phyloP scores from a whole-genome alignment of 2,888 invertebrate species.

The Muscina levida region DNA sequence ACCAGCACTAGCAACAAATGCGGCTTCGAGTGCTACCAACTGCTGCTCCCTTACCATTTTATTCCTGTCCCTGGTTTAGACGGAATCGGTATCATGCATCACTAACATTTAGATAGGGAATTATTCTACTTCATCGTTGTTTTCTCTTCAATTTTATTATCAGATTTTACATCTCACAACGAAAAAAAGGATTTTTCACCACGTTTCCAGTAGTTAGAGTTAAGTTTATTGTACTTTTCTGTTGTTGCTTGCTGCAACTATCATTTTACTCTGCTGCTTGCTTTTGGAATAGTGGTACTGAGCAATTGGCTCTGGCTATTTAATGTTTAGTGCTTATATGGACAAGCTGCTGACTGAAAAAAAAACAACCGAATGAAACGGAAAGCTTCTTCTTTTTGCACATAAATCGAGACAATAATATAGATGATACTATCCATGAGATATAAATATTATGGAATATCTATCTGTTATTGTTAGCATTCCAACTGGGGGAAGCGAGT shows the following conservation, averaged over 20 bases:
- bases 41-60: conserved; percentile 32
- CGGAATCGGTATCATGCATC: conserved; percentile 52
- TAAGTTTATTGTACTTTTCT: conserved; percentile 41
- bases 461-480: conserved; percentile 48
- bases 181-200: conserved; percentile 24
- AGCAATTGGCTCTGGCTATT: conserved; percentile 59
- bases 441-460: conserved; percentile 40
- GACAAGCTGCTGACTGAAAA: conserved; percentile 8
- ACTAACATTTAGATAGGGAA: conserved; percentile 56
- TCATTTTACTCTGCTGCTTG: conserved; percentile 34
- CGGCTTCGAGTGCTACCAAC: conserved; percentile 3
- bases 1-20: neutral
- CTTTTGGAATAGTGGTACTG: conserved; percentile 39
- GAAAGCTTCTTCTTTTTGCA: neutral
- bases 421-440: conserved; percentile 46
- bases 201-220: conserved; percentile 11
- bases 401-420: conserved; percentile 38
- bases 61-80: neutral
- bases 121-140: neutral
- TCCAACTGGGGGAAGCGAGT: neutral
- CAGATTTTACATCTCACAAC: conserved; percentile 47
- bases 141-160: conserved; percentile 57
- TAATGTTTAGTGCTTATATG: conserved; percentile 46
- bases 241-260: conserved; percentile 34
- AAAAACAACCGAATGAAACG: neutral